phyloP scores from a whole-genome alignment of 2,888 invertebrate genomes.

The Anaspis maculata region DNA sequence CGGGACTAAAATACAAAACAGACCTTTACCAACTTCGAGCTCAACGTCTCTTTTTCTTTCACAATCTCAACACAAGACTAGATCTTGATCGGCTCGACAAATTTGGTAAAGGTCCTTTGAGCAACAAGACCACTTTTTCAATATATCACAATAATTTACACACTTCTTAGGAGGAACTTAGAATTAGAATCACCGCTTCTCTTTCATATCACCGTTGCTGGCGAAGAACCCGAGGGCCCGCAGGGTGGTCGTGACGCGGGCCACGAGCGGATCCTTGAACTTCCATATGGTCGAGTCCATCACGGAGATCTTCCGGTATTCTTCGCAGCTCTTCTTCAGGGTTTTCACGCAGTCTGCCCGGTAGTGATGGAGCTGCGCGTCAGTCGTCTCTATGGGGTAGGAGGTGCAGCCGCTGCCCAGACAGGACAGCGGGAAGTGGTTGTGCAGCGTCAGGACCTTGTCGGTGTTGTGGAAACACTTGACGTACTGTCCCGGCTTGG shows the following conservation, averaged over 20 bases:
- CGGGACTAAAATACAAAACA: no score
- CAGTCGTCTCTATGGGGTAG: constrained; percentile 70
- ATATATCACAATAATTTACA: no score
- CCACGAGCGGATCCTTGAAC: constrained; percentile 68
- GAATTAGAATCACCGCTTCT: no score
- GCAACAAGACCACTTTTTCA: no score
- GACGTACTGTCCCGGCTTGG: constrained; percentile 86
- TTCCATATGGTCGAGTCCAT: constrained; percentile 84
- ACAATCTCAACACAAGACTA: no score
- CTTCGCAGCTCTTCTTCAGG: constrained; percentile 73
- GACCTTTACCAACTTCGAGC: no score
- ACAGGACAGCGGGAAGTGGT: constrained; percentile 87
- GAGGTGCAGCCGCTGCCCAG: constrained; percentile 68
- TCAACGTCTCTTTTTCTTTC: no score
- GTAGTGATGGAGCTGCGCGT: constrained; percentile 90
- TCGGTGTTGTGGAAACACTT: constrained; percentile 92
- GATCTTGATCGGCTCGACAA: no score
- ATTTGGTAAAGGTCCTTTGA: no score
- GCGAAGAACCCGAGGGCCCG: constrained; percentile 62
- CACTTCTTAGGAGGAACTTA: no score
- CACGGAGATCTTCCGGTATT: constrained; percentile 72
- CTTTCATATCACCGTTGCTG: constrained; percentile 1
- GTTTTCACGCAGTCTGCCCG: constrained; percentile 86
- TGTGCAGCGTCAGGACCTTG: constrained; percentile 80
- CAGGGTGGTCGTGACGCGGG: constrained; percentile 61